Base-by-base conservation (phyloP, 2,888 invertebrate genomes). In the Dimorphilus gyrociliatus region DNA sequence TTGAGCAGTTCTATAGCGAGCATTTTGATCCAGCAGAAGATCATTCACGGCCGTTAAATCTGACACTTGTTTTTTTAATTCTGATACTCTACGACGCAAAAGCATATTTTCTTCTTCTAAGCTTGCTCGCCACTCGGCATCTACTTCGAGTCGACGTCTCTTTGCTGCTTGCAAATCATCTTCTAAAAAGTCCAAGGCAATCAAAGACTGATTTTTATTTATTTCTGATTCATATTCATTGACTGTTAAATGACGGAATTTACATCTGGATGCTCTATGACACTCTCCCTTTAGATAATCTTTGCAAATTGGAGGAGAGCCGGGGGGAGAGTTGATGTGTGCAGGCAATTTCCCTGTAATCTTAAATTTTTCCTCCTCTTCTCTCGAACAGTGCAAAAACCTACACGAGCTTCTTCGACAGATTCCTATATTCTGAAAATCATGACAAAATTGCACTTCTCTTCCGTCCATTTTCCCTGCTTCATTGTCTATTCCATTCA, bases 1-100 rank as follows among this genome's bases (percentile, higher is more conserved):
- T n/a, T n/a, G n/a, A 40, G 49, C 46, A 27, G 52, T 47, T 19
- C 78, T 66, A 36, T 77, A 60, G 39, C 74, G 73, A 16, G 78
- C 77, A 58, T 78, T 78, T 60, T 79, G 78, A 46, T 77, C 76
- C 39, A 79, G 59, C 8, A 80, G 66, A 53, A 78, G 78, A 53
- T 79, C 78, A 55, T 80, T 80, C 6, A 77, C 76, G 2, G 77
- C 76, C 21, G 74, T 73, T 37, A 78, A 60, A 55, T 77, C 76
- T 19, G 70, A 70, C 13, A 75, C 72, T 59, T 74, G 73, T 51
- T 74, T 73, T 52, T 76, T 75, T 34, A 77, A 56, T 45, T 75
- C 75, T 27, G 74, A 74, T 27, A 78, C 69, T 51, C 74, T 72
- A 43, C 74, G 72, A 38, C 74, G 67, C 30, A 78, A 55, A 42